Percentiles rank a stretch among this genome's conserved stretches.
Evolutionary conservation across 2,888 invertebrate genomes (phyloP).

Genomic region (Ferdinandea cuprea): DNA sequence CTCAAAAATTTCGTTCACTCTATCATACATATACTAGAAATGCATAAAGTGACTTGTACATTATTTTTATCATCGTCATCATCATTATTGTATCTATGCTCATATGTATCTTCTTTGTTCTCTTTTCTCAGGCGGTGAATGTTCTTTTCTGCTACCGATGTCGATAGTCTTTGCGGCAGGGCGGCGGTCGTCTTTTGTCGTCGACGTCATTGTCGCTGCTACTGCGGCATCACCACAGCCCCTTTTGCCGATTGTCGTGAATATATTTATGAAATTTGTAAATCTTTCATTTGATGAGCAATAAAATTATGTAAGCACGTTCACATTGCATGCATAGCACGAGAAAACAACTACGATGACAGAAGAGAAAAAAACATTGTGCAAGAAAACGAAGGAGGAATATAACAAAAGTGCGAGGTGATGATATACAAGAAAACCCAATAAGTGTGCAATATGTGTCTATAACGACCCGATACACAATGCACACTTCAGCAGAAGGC

Average conservation of each 20-base stretch:
- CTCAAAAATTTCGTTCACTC: conserved; percentile 38
- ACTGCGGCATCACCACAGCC: conserved; percentile 15
- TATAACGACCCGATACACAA: conserved; percentile 68
- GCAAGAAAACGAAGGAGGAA: background rate
- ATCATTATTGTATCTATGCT: conserved; percentile 37
- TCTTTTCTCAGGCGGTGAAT: conserved; percentile 1
- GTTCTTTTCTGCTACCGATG: conserved; percentile 23
- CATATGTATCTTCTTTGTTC: conserved; percentile 17
- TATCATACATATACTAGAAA: conserved; percentile 35
- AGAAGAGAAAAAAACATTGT: background rate
- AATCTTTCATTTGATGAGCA: conserved; percentile 71
- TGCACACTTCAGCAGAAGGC: conserved; percentile 51
- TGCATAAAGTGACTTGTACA: conserved; percentile 55
- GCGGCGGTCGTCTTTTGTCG: conserved; percentile 16
- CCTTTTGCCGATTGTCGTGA: conserved; percentile 45
- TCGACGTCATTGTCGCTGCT: conserved; percentile 6
- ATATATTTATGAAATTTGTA: conserved; percentile 70
- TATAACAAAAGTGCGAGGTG: conserved; percentile 31
- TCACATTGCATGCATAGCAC: conserved; percentile 31
- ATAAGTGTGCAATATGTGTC: conserved; percentile 69
- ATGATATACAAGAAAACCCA: conserved; percentile 45
- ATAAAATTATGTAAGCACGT: conserved; percentile 71
- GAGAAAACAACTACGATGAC: background rate
- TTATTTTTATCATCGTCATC: conserved; percentile 57
- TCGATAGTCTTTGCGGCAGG: conserved; percentile 51